A percentile compares a stretch with the other conserved stretches of the same genome.
Conservation (phyloP, 2,888 invertebrate species). For the Orgyia antiqua region DNA sequence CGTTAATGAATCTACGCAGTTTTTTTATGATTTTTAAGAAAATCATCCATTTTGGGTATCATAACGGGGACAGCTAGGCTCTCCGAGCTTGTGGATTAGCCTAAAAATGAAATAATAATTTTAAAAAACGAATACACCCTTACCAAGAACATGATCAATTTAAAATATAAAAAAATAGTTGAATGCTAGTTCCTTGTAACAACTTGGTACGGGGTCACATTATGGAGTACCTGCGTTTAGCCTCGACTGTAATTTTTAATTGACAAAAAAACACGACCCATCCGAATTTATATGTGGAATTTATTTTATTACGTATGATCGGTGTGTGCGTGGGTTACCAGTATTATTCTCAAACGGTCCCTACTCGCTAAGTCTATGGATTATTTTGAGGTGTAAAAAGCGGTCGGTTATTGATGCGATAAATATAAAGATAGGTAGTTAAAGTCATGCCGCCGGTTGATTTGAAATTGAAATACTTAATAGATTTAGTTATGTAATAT, state of each 20-base stretch:
- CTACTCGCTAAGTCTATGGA: conserved; percentile 16
- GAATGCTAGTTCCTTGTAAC: conserved; percentile 9
- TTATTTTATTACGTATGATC: conserved; percentile 63
- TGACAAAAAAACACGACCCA: conserved; percentile 70
- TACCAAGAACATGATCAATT: neutral
- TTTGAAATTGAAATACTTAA: conserved; percentile 8
- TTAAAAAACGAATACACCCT: neutral
- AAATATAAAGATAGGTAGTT: conserved; percentile 10
- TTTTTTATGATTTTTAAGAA: no score
- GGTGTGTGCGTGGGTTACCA: conserved; percentile 49
- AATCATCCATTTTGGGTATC: no score
- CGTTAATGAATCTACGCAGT: no score
- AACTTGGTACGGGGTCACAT: conserved; percentile 19
- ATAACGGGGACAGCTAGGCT: no score
- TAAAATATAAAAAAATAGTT: neutral
- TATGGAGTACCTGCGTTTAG: conserved; percentile 61
- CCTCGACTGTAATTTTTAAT: conserved; percentile 70
- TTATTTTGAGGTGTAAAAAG: conserved; percentile 14
- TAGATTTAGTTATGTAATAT: no score
- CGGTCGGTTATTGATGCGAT: conserved; percentile 12
- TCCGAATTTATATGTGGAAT: conserved; percentile 67
- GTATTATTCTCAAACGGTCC: conserved; percentile 36
- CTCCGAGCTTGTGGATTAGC: no score
- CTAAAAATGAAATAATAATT: no score
- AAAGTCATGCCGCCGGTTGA: conserved; percentile 10